Evolutionary conservation across 1,140 invertebrate genomes (phyloP).

Genomic region (Battus philenor): DNA sequence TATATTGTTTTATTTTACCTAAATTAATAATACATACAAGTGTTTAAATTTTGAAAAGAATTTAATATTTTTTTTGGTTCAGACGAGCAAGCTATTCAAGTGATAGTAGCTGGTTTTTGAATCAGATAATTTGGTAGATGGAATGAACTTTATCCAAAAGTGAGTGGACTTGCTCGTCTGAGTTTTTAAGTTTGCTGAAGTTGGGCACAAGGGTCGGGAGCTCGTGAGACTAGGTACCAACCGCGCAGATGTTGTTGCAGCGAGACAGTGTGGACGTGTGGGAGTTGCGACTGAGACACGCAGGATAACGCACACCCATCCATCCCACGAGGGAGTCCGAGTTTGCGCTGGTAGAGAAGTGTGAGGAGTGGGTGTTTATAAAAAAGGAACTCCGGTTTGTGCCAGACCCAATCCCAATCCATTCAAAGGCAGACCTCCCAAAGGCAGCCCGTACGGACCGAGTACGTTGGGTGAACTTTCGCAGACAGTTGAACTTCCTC

Average conservation of each 20-base stretch:
- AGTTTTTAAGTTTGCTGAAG: too few species aligned
- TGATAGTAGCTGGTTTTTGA: too few species aligned
- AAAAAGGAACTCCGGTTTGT: conserved; percentile 24
- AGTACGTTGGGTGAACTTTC: conserved; percentile 3
- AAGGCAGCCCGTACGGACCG: conserved; percentile 4
- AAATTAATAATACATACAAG: too few species aligned
- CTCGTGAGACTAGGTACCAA: too few species aligned
- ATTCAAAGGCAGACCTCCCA: conserved; percentile 16
- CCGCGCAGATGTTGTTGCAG: neutral
- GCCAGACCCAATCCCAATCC: conserved; percentile 16
- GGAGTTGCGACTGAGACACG: neutral
- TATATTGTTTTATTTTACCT: too few species aligned
- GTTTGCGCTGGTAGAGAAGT: neutral
- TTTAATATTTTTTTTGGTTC: too few species aligned
- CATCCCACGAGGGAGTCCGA: neutral
- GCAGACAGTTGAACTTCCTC: conserved; percentile 3
- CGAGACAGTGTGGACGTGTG: neutral
- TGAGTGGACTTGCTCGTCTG: too few species aligned
- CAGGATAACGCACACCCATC: neutral
- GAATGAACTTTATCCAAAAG: too few species aligned
- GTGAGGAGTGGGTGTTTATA: conserved; percentile 24
- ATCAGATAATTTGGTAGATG: too few species aligned
- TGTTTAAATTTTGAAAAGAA: too few species aligned
- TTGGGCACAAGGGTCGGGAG: too few species aligned
- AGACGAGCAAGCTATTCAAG: too few species aligned